Base-by-base conservation (phyloP, 2,888 invertebrate genomes). In the Phorcus lineatus region DNA sequence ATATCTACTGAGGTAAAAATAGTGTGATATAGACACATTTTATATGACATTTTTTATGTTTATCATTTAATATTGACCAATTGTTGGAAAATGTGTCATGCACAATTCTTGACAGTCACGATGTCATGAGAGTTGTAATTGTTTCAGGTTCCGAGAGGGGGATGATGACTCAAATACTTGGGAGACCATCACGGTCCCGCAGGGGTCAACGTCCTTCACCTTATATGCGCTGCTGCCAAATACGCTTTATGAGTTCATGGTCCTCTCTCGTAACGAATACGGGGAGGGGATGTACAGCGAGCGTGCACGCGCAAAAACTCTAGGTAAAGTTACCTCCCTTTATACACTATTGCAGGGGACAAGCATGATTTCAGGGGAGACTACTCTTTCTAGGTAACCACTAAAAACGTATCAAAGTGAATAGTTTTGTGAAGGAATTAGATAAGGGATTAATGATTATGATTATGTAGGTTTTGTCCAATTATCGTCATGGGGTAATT, bases 251-350 rank as follows among this genome's bases (percentile, higher is more conserved):
- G 98, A 99, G 94, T 98, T 99, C 94, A 97, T 98, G 95, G 97
- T 99, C 81, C 96, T 98, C 89, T 97, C 98, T 81, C 97, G 97
- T 92, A 99, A 99, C 93, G 96, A 97, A 17, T 95, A 98, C 80
- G 98, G 99, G 84, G 97, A 98, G 92, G 98, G 98, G 84, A 97
- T 98, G 96, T 97, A 97, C 95, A 98, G 98, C 94, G 97, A 97
- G 94, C 95, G 97, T 83, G 96, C 98, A 92, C 96, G 96, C 81
- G 96, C 97, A 87, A 95, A 96, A 92, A 98, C 98, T 80, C 95
- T 97, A 91, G 97, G 98, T 98, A 74, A 74, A 74, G 19, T 70
- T 70, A 7, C n/a, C 17, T 36, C 36, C 40, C 40, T 19, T 70
- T n/a, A 13, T 70, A 24, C 62, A 24, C 28, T 13, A 62, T 62